Percentiles rank a stretch among this genome's conserved stretches.
Evolutionary conservation across 2,888 invertebrate species (phyloP).

Genomic region (Laspeyria flexula): DNA sequence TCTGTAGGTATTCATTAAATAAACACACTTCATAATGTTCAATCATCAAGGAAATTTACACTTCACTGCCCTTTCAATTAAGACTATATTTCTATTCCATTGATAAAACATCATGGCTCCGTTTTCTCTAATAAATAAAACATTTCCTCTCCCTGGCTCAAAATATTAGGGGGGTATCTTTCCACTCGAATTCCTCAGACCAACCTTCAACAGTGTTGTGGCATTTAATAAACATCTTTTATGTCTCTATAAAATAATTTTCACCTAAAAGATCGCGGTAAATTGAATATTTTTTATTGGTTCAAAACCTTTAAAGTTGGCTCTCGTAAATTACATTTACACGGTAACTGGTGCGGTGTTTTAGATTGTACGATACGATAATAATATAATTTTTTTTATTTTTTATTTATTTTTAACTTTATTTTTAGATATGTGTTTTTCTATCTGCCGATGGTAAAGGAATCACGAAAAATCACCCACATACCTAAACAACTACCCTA

Average conservation of each 20-base stretch:
- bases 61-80: not conserved
- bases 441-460: no score
- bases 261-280: conserved; percentile 20
- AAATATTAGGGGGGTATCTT: conserved; percentile 5
- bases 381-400: no score
- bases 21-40: not conserved
- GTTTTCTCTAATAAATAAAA: not conserved
- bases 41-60: not conserved
- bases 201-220: conserved; percentile 3
- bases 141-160: not conserved
- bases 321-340: conserved; percentile 33
- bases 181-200: not conserved
- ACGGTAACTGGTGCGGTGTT: conserved; percentile 3
- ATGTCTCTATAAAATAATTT: conserved; percentile 27
- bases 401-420: no score
- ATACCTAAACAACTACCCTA: no score
- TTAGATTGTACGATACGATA: no score
- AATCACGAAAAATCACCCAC: no score
- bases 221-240: conserved; percentile 6
- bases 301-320: conserved; percentile 17
- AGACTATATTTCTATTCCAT: not conserved
- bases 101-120: not conserved
- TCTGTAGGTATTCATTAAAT: not conserved
- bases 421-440: no score
- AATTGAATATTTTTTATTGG: conserved; percentile 39